A percentile compares a stretch with the other conserved stretches of the same genome.
These are phyloP conservation scores for Amphilophus citrinellus DNA, from an alignment of 2,113 vertebrate species.

Conservation along the genomic window DNA sequence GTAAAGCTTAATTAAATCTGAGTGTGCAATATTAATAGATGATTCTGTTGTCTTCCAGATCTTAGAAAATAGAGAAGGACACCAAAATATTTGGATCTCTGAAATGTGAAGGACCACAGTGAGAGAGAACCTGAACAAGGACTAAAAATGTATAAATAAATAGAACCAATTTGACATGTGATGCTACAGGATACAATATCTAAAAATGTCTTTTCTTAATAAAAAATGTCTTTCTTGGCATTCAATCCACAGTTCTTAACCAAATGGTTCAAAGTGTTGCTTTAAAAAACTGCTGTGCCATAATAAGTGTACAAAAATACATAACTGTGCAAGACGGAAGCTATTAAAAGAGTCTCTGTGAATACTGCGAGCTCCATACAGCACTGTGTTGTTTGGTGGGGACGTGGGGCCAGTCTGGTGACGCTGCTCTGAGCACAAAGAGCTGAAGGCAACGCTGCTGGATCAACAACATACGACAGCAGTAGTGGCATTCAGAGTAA, in stretches of 20 bases:
- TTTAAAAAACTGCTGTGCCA: slow-evolving; percentile 65
- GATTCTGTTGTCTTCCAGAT: neutral
- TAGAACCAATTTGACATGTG: slow-evolving; percentile 45
- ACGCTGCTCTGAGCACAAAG: neutral
- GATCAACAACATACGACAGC: neutral
- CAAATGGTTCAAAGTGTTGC: slow-evolving; percentile 58
- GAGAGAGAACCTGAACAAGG: slow-evolving; percentile 36
- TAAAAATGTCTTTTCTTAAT: slow-evolving; percentile 40
- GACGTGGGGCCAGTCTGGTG: neutral
- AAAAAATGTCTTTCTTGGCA: slow-evolving; percentile 39
- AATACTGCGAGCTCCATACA: slow-evolving; percentile 51
- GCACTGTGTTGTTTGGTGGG: slow-evolving; percentile 27
- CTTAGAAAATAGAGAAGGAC: neutral
- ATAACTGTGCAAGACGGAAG: slow-evolving; percentile 56
- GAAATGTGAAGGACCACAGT: slow-evolving; percentile 24
- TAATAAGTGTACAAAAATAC: slow-evolving; percentile 77
- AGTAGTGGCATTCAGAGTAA: slow-evolving; percentile 18
- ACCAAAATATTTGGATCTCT: neutral
- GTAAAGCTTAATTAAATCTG: neutral
- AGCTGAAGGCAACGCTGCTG: slow-evolving; percentile 19
- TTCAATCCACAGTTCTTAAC: slow-evolving; percentile 60
- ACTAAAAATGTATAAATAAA: slow-evolving; percentile 58
- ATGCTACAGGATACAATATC: neutral
- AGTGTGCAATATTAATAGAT: neutral
- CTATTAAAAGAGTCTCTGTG: slow-evolving; percentile 61